Percentiles rank a stretch among this genome's conserved stretches.
Conservation (phyloP, 2,113 vertebrate species). For the Atlantisia rogersi region DNA sequence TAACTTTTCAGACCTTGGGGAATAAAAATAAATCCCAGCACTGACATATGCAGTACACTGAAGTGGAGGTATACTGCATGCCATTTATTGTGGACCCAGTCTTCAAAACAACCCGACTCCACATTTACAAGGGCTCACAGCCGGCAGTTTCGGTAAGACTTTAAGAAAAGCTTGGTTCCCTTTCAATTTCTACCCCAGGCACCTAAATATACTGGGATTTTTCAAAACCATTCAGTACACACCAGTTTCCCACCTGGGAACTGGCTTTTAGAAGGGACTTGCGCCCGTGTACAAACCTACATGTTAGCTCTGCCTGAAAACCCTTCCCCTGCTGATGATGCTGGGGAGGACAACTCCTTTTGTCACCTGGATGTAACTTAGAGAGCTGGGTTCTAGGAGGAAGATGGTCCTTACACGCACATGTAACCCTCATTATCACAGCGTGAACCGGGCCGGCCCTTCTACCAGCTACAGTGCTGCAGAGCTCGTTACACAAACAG, state of each 20-base stretch:
- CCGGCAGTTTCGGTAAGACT: not conserved
- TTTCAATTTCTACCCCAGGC: not conserved
- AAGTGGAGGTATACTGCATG: not conserved
- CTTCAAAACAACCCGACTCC: not conserved
- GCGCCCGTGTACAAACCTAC: not conserved
- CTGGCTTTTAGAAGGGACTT: not conserved
- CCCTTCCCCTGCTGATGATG: not conserved
- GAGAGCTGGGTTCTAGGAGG: not conserved
- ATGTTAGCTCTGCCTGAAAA: not conserved
- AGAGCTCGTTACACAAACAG: not conserved
- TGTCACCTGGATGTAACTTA: not conserved
- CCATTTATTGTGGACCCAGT: not conserved
- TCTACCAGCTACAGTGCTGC: not conserved
- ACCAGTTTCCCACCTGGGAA: not conserved
- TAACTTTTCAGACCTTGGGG: not conserved
- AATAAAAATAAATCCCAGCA: not conserved
- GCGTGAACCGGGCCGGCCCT: not conserved
- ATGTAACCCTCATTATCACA: not conserved
- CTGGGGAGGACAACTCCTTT: not conserved
- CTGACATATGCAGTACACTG: not conserved
- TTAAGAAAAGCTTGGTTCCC: not conserved
- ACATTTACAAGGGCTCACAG: not conserved
- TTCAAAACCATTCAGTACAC: not conserved
- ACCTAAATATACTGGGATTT: conserved; percentile 19
- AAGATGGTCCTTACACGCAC: not conserved